Evolutionary conservation across 2,888 invertebrate species (phyloP).

Genomic region (Syrista parreyssii): DNA sequence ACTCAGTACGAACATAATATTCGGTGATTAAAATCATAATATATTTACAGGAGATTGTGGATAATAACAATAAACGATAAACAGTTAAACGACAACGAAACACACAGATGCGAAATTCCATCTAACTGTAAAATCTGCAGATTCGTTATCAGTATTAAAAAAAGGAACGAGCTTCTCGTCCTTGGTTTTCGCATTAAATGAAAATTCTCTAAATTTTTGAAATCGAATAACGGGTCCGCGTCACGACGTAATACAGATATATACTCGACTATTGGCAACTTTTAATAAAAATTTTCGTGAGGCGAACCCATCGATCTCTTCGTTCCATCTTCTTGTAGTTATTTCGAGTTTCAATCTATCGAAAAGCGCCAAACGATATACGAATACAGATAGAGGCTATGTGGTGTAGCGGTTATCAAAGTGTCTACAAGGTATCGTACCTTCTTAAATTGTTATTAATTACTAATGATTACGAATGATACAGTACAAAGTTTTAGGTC

Average conservation of each 20-base stretch:
- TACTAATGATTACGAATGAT: not conserved
- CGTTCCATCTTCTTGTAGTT: not conserved
- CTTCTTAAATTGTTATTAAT: not conserved
- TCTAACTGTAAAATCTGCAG: not conserved
- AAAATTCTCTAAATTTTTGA: not conserved
- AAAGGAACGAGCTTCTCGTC: not conserved
- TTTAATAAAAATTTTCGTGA: not conserved
- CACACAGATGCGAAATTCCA: not conserved
- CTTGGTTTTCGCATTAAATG: not conserved
- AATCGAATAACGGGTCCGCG: not conserved
- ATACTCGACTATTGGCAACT: not conserved
- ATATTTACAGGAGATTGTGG: slow-evolving; percentile 30
- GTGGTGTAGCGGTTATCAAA: not conserved
- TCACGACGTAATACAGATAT: not conserved
- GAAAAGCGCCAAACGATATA: not conserved
- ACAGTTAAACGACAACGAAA: not conserved
- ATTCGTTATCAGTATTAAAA: not conserved
- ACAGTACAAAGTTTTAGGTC: not conserved
- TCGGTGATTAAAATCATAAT: slow-evolving; percentile 30
- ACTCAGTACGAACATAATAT: not conserved
- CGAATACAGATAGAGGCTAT: not conserved
- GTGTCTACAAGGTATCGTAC: not conserved
- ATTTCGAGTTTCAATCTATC: not conserved
- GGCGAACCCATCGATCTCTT: not conserved
- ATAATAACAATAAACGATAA: not conserved